Conservation (phyloP, 2,888 invertebrate species). For the Epinotia demarniana region DNA sequence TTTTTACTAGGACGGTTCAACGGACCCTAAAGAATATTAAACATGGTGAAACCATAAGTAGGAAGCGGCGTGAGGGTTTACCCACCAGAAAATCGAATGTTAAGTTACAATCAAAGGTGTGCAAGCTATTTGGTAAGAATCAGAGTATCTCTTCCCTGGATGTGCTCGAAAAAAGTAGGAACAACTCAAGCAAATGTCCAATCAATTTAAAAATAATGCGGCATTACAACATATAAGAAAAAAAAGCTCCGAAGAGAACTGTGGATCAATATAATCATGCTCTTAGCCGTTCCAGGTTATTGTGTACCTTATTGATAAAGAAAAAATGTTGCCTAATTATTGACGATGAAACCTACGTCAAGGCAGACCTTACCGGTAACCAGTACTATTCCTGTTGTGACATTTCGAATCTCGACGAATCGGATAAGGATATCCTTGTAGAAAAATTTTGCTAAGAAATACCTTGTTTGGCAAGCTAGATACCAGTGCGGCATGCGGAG, state of each 20-base stretch:
- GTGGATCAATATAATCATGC: slow-evolving; percentile 1
- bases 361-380: not conserved
- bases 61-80: not conserved
- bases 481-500: slow-evolving; percentile 7
- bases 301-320: not conserved
- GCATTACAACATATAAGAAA: slow-evolving; percentile 4
- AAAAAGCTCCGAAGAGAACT: not conserved
- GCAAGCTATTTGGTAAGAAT: not conserved
- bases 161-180: too few relatives aligned
- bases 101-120: slow-evolving; percentile 3
- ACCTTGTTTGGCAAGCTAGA: slow-evolving; percentile 4
- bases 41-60: not conserved
- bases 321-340: slow-evolving; percentile 12
- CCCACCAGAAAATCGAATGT: not conserved
- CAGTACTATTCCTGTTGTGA: too few relatives aligned
- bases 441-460: slow-evolving; percentile 1
- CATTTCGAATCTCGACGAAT: not conserved
- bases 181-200: not conserved
- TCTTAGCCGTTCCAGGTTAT: slow-evolving; percentile 1
- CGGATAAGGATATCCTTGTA: not conserved
- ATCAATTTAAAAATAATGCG: slow-evolving; percentile 4
- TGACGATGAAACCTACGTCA: slow-evolving; percentile 12
- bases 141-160: too few relatives aligned
- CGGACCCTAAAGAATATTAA: slow-evolving; percentile 1
- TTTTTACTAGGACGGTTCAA: not conserved